Evolutionary conservation across 2,797 vertebrate species (phyloP), one percentile per base, ranked within the genome.

Genomic region (Synanceia verrucosa): DNA sequence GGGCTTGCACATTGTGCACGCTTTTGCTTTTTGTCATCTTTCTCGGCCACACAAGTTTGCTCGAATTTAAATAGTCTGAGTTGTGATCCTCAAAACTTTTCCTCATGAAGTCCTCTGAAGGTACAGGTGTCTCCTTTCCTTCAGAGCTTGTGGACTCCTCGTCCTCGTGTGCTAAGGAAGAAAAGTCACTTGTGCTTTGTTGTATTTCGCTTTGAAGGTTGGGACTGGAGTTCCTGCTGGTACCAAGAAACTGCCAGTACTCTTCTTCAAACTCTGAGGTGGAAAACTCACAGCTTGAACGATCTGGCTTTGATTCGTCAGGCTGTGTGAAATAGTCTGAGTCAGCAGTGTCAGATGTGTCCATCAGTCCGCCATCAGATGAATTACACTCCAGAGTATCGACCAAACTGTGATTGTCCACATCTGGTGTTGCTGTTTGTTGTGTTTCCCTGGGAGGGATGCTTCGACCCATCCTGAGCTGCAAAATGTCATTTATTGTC

Each of bases 401-500:
- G 0, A 21, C 24, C 12, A 58, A 37, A 28, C 31, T 61, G 7
- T 33, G 60, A n/a, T 48, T 34, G 2, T 83, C 43, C 31, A 4
- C n/a, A 3, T 34, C 47, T 9, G 44, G 53, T 4, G 29, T 65
- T 0, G 0, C 34, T 4, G 44, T 62, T 44, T 83, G 79, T 18
- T 78, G 74, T 16, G 56, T 68, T 33, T 69, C 75, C 11, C 21
- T 65, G 12, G 52, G 51, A 63, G 86, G 70, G 0, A 34, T 60
- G 52, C 70, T 76, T 67, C 67, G 59, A 3, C 61, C 37, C 78
- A 70, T 69, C 79, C 85, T 89, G 3, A 95, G 86, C 64, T 93
- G 91, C 64, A 95, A 86, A 72, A 95, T 94, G 61, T 95, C 93
- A 60, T 93, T 94, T 66, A 95, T 95, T 0, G 95, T 95, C 53